Percentiles rank a stretch among this genome's conserved stretches.
Evolutionary conservation across 2,888 invertebrate genomes (phyloP).

Genomic region (Leptopilina drosophilae): DNA sequence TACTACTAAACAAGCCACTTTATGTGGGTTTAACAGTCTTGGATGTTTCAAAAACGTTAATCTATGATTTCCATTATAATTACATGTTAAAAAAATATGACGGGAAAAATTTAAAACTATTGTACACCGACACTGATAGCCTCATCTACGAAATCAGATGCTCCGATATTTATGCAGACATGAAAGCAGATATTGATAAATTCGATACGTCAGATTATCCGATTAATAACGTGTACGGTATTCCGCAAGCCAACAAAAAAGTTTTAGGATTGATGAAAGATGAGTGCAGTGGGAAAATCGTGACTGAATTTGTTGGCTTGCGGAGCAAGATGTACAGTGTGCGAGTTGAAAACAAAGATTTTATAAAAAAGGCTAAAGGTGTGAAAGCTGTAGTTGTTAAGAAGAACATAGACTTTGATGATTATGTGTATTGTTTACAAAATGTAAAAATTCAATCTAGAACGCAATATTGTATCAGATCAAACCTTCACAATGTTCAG

Average conservation of each 20-base stretch:
- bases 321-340: slow-evolving; percentile 7
- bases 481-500: too few relatives aligned
- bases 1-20: slow-evolving; percentile 64
- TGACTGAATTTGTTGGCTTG: not conserved
- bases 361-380: not conserved
- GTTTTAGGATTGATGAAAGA: slow-evolving; percentile 1
- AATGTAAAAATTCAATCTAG: too few relatives aligned
- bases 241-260: not conserved
- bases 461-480: too few relatives aligned
- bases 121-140: slow-evolving; percentile 53
- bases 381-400: too few relatives aligned
- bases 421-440: too few relatives aligned
- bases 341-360: not conserved
- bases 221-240: too few relatives aligned
- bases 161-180: not conserved
- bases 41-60: slow-evolving; percentile 64
- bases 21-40: slow-evolving; percentile 64
- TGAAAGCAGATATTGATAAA: not conserved
- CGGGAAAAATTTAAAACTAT: slow-evolving; percentile 49
- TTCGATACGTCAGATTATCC: not conserved
- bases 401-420: too few relatives aligned
- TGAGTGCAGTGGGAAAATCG: not conserved
- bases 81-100: slow-evolving; percentile 53
- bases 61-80: slow-evolving; percentile 68
- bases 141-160: not conserved